These are phyloP conservation scores for Kuschelorhynchus macadamiae DNA, from an alignment of 2,888 invertebrate species.

Conservation along the genomic window DNA sequence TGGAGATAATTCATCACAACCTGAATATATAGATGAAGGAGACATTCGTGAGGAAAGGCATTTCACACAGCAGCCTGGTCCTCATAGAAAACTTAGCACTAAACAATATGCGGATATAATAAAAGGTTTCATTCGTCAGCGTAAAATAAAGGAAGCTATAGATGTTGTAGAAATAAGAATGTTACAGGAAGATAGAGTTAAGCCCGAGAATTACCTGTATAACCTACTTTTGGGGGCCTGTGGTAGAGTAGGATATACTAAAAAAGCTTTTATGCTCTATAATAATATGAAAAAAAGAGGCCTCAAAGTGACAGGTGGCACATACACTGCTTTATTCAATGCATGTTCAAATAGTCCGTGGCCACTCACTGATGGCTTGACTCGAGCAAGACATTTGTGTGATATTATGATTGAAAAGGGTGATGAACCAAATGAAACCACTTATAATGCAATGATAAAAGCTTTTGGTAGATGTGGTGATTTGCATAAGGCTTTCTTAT, in stretches of 20 bases:
- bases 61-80: slow-evolving; percentile 69
- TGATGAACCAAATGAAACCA: slow-evolving; percentile 79
- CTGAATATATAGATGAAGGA: slow-evolving; percentile 65
- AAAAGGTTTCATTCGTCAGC: slow-evolving; percentile 75
- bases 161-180: slow-evolving; percentile 83
- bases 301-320: slow-evolving; percentile 77
- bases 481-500: slow-evolving; percentile 80
- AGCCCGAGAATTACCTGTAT: slow-evolving; percentile 85
- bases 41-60: slow-evolving; percentile 76
- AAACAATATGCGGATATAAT: slow-evolving; percentile 81
- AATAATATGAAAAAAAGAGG: slow-evolving; percentile 86
- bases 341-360: slow-evolving; percentile 88
- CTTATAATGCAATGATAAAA: slow-evolving; percentile 92
- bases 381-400: slow-evolving; percentile 77
- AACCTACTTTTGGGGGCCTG: slow-evolving; percentile 87
- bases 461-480: slow-evolving; percentile 90
- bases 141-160: slow-evolving; percentile 82
- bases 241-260: slow-evolving; percentile 86
- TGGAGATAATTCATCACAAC: slow-evolving; percentile 66
- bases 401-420: slow-evolving; percentile 79
- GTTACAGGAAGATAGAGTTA: slow-evolving; percentile 82
- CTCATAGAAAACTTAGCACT: slow-evolving; percentile 71
- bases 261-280: slow-evolving; percentile 87
- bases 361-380: slow-evolving; percentile 75
- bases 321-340: slow-evolving; percentile 90